Evolutionary conservation across 1,140 invertebrate genomes (phyloP), one percentile per base, ranked within the genome.

Genomic region (Bactericera cockerelli): DNA sequence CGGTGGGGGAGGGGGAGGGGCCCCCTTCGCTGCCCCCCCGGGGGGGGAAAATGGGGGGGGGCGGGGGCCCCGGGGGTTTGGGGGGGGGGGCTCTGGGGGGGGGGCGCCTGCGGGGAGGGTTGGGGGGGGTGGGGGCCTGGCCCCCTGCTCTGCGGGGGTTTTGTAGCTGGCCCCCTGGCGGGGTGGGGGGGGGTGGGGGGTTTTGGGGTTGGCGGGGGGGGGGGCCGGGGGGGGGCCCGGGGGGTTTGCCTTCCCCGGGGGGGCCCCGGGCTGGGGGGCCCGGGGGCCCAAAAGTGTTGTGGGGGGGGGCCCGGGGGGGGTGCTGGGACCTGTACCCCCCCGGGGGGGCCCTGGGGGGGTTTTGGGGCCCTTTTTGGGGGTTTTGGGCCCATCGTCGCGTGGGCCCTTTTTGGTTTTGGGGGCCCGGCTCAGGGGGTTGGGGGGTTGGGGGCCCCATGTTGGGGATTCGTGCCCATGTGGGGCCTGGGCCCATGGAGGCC

Each of bases 1-100:
- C 90, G 81, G 89, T 92, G 65, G 91, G 90, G 68, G 90, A 93
- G 67, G 90, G 89, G 68, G 87, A 89, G 61, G 89, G 89, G 73
- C 91, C 84, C 80, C 87, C 84, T 79, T 87, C 87, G 76, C 84
- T 87, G n/a, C n/a, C n/a, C n/a, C n/a, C n/a, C n/a, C n/a, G n/a
- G n/a, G n/a, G n/a, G n/a, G n/a, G n/a, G n/a, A n/a, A n/a, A n/a
- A 77, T 89, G 86, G 67, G 70, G 72, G 63, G 70, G 65, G 65
- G 74, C 73, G 24, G 72, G 72, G 24, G 66, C 71, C n/a, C 64
- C 74, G 72, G 22, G 73, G 70, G 62, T 74, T 75, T 1, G 72
- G 62, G 25, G 62, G 61, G 16, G 59, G 59, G 14, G 64, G 64
- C 54, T 60, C 63, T 16, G 63, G 59, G 22, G 61, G 61, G 36